Percentiles rank a stretch among this genome's conserved stretches.
phyloP scores from a whole-genome alignment of 2,797 vertebrate species.

The Muscicapa comitata region DNA sequence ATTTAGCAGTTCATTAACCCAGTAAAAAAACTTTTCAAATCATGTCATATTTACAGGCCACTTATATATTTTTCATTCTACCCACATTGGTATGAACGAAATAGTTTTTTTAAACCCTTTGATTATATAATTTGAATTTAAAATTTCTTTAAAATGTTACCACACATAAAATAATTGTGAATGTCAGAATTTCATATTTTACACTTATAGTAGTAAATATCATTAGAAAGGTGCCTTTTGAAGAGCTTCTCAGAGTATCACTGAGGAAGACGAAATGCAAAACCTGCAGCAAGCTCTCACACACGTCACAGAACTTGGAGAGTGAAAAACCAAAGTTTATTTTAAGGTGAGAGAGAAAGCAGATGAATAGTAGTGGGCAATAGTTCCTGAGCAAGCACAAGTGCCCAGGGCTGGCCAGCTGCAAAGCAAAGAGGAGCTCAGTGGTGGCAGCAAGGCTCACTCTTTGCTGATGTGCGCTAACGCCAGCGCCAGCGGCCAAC shows the following conservation, averaged over 20 bases:
- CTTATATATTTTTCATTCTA: not conserved
- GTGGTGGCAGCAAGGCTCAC: not conserved
- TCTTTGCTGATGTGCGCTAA: not conserved
- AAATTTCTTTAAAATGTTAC: not conserved
- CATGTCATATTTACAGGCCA: not conserved
- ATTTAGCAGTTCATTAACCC: not conserved
- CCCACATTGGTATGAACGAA: not conserved
- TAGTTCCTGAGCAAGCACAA: not conserved
- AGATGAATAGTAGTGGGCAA: rapidly evolving
- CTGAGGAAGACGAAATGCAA: not conserved
- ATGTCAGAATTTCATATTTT: not conserved
- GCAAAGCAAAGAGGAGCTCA: not conserved
- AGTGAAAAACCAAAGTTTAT: not conserved
- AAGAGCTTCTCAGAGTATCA: not conserved
- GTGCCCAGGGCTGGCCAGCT: not conserved
- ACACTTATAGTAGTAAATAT: not conserved
- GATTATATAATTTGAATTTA: not conserved
- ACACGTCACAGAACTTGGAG: not conserved
- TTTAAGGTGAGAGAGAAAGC: not conserved
- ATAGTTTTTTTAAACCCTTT: not conserved
- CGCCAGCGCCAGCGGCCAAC: not conserved
- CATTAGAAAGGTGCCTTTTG: not conserved
- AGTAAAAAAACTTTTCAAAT: not conserved
- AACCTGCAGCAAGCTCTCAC: not conserved
- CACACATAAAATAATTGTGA: not conserved